phyloP scores from a whole-genome alignment of 1,140 invertebrate species.

The Battus philenor region DNA sequence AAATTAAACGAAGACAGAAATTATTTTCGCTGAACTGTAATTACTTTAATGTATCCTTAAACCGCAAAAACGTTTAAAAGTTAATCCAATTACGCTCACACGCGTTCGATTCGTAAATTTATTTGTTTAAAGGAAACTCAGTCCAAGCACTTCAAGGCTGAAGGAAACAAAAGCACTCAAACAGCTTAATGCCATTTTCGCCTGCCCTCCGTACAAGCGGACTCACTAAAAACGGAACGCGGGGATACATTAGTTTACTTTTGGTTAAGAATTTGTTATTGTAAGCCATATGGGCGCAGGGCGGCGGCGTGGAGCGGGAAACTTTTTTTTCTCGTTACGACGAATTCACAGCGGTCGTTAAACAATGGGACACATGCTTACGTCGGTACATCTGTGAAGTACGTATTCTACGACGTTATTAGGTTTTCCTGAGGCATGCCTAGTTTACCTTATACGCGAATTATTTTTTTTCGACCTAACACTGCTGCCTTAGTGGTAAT shows the following conservation, averaged over 20 bases:
- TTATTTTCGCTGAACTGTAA: too few species aligned
- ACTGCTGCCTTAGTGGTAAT: too few species aligned
- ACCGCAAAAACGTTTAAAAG: slow-evolving; percentile 5
- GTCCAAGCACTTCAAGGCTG: slow-evolving; percentile 32
- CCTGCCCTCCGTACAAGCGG: slow-evolving; percentile 42
- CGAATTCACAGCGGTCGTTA: slow-evolving; percentile 60
- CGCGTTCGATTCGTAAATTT: slow-evolving; percentile 17
- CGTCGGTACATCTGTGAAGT: slow-evolving; percentile 46
- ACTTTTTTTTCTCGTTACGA: slow-evolving; percentile 54
- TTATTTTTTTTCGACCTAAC: too few species aligned
- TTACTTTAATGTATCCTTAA: too few species aligned
- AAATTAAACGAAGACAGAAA: too few species aligned
- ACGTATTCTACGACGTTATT: slow-evolving; percentile 6
- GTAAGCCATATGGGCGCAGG: slow-evolving; percentile 69
- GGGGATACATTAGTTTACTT: slow-evolving; percentile 68
- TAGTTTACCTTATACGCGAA: too few species aligned
- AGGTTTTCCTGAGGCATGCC: too few species aligned
- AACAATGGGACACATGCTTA: slow-evolving; percentile 69
- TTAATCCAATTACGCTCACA: slow-evolving; percentile 3
- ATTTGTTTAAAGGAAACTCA: slow-evolving; percentile 35
- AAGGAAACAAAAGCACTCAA: slow-evolving; percentile 56
- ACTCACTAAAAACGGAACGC: slow-evolving; percentile 57
- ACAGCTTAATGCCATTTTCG: slow-evolving; percentile 58
- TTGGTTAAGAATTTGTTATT: slow-evolving; percentile 73
- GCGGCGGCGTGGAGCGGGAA: slow-evolving; percentile 38